Evolutionary conservation across 2,113 vertebrate species (phyloP), one percentile per base, ranked within the genome.

Genomic region (Sminthopsis crassicaudata): DNA sequence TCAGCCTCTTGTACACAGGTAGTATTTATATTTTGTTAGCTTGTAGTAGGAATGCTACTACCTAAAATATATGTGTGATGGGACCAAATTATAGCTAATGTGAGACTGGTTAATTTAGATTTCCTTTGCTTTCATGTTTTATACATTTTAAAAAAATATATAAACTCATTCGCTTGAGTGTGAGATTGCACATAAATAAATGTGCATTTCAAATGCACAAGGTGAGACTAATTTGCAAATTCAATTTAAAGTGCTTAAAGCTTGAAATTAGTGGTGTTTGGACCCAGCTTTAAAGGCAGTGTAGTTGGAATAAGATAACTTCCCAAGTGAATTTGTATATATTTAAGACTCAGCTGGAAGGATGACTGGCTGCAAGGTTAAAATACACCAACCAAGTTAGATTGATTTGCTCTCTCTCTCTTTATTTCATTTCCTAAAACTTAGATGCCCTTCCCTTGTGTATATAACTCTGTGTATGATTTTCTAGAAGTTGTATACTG

Each of bases 111-210:
- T 97, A 91, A 96, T 95, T 93, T 93, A 93, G 89, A 88, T 93
- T 95, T 94, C 54, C 91, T 96, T 96, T 95, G 96, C 48, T 95
- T 53, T 93, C 91, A 94, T 19, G 27, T 91, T 96, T 95, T 95
- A 96, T 95, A 95, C 94, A 94, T 97, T 97, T 96, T 42, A 22
- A 42, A 42, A 42, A 94, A 84, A 94, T 67, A 93, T 36, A 53
- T 93, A 93, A 95, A 55, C 90, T 53, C 48, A 95, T 94, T 95
- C 95, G 91, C 93, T 94, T 95, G 89, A 95, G 84, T 95, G 36
- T 96, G 95, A 97, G 95, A 95, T 94, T 95, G 46, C 53, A 96
- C 95, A 97, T 96, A 94, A 53, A 95, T 57, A 94, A 95, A 95
- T 50, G 60, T 95, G 76, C 84, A 91, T 96, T 97, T 97, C 90